Evolutionary conservation across 2,888 invertebrate genomes (phyloP), one percentile per base, ranked within the genome.

Genomic region (Tillus elongatus): DNA sequence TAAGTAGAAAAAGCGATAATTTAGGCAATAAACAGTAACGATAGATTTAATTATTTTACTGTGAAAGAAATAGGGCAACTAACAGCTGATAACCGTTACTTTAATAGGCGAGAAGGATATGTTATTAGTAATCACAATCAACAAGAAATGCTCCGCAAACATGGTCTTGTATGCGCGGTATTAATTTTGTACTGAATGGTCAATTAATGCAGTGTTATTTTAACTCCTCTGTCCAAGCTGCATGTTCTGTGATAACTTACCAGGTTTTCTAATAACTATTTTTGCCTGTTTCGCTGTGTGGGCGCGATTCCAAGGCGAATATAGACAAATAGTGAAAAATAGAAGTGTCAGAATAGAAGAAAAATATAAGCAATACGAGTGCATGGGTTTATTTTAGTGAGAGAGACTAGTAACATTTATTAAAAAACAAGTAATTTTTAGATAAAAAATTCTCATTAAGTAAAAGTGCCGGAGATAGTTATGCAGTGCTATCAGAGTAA

Each of bases 341-440:
- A 66, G 66, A 66, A 64, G 67, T 67, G 67, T 67, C 66, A 66
- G 66, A 66, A 67, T 65, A 65, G 62, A 62, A 61, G 64, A 64
- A 63, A 64, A 57, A 64, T 65, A 60, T 60, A 58, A 64, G 62
- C 63, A 59, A 62, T 60, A 62, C 58, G 61, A 50, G 64, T 62
- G 63, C 63, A 61, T 57, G 54, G 57, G 57, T n/a, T 56, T 56
- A 49, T 54, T 54, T 60, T 47, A 55, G 58, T 58, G 53, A 51
- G 47, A 52, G 41, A 19, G 24, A 19, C 6, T n/a, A n/a, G n/a
- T n/a, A 19, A 19, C 6, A 19, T n/a, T 19, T 8, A 6, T 8
- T 19, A 19, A 19, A 8, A 8, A 19, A 19, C 6, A 19, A n/a
- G 24, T 19, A 19, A 19, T 19, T 19, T 19, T 19, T 19, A 19